Evolutionary conservation across 2,888 invertebrate genomes (phyloP).

Genomic region (Orchesellides sinensis): DNA sequence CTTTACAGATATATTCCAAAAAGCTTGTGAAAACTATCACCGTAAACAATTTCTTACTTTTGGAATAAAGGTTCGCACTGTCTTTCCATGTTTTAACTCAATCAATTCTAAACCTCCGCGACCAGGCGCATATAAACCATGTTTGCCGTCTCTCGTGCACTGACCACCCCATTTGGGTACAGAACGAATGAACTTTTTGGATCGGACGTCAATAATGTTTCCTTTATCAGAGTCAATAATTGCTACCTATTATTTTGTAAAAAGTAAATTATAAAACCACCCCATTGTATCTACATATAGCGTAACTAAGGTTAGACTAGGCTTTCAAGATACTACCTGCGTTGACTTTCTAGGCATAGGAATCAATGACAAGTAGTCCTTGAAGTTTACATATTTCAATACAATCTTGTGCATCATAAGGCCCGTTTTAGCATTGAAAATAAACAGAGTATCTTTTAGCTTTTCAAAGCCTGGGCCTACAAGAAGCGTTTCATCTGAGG

Average conservation of each 20-base stretch:
- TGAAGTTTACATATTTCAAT: slow-evolving; percentile 77
- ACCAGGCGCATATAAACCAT: slow-evolving; percentile 94
- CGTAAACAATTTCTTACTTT: slow-evolving; percentile 78
- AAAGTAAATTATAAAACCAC: not conserved
- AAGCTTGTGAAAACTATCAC: not conserved
- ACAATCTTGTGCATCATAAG: slow-evolving; percentile 79
- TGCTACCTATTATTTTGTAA: slow-evolving; percentile 81
- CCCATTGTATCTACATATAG: not conserved
- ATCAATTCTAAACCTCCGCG: slow-evolving; percentile 95
- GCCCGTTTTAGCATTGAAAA: slow-evolving; percentile 90
- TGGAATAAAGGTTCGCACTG: slow-evolving; percentile 93
- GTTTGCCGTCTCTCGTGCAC: slow-evolving; percentile 90
- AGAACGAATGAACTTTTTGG: slow-evolving; percentile 90
- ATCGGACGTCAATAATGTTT: slow-evolving; percentile 92
- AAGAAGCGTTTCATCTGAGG: slow-evolving; percentile 88
- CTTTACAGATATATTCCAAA: not conserved
- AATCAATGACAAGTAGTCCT: slow-evolving; percentile 85
- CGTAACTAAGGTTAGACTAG: too few relatives aligned
- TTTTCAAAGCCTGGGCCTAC: slow-evolving; percentile 90
- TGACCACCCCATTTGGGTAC: slow-evolving; percentile 95
- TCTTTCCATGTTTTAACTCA: slow-evolving; percentile 93
- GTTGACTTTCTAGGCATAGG: slow-evolving; percentile 87
- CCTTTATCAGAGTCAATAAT: slow-evolving; percentile 94
- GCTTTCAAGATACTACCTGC: slow-evolving; percentile 53
- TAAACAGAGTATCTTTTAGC: slow-evolving; percentile 87